A percentile compares a stretch with the other conserved stretches of the same genome.
Conservation (phyloP, 2,797 vertebrate species). For the Anisognathus igniventris region DNA sequence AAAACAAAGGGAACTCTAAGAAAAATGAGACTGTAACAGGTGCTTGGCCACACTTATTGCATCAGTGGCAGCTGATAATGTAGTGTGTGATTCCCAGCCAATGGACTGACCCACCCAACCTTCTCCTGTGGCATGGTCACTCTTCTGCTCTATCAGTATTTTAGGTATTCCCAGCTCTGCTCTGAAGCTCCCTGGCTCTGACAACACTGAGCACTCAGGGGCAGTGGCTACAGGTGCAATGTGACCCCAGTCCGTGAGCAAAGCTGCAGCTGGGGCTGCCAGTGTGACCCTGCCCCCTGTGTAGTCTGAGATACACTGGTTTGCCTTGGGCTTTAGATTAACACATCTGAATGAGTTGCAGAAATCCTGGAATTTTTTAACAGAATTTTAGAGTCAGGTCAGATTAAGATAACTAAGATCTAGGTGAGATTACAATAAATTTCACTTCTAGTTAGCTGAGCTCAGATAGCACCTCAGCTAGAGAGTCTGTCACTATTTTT, state of each 20-base stretch:
- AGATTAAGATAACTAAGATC: not conserved
- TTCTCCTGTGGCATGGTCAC: not conserved
- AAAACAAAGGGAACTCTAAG: not conserved
- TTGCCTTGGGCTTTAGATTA: not conserved
- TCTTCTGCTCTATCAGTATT: not conserved
- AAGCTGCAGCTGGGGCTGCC: not conserved
- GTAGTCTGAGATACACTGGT: not conserved
- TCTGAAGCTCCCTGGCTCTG: not conserved
- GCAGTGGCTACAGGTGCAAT: not conserved
- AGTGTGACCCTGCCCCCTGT: accelerated
- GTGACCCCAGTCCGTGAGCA: not conserved
- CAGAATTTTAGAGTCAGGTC: not conserved
- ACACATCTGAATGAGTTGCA: not conserved
- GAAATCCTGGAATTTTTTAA: not conserved
- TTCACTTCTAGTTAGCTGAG: not conserved
- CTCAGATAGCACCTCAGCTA: not conserved
- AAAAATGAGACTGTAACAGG: not conserved
- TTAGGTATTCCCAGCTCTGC: not conserved
- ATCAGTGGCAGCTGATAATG: not conserved
- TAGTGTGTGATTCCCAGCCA: not conserved
- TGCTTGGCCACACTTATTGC: not conserved
- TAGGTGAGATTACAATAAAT: not conserved
- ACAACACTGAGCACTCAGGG: accelerated
- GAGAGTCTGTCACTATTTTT: not conserved
- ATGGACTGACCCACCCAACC: accelerated